Evolutionary conservation across 1,140 invertebrate genomes (phyloP), one percentile per base, ranked within the genome.

Genomic region (Heliconius congener): DNA sequence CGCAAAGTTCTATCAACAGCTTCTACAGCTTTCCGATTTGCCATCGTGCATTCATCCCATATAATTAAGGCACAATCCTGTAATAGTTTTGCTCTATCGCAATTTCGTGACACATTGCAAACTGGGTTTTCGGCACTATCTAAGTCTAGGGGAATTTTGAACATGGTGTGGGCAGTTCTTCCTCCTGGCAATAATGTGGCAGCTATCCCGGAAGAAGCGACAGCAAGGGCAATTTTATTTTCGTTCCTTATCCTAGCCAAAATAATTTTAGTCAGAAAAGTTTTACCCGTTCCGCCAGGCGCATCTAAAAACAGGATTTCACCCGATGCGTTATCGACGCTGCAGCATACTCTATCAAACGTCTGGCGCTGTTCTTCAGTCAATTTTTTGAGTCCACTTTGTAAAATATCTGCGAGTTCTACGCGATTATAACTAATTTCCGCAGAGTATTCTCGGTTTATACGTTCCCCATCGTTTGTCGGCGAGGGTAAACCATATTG

Each of bases 11-110:
- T 95, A n/a, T 96, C 93, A 73, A 89, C 87, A 94, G 92, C 94
- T 89, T 96, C 95, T 76, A 92, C 93, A 50, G 95, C 96, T 90
- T 90, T 79, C 34, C 95, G 95, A 82, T 93, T 92, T 74, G 89
- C 76, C 60, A 96, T 81, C 70, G 96, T 46, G 95, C 94, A 50
- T 95, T 95, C 73, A 18, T 34, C 13, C 30, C 13, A 37, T 6
- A 71, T 18, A 93, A 95, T 72, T 95, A 95, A 46, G 95, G 95
- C 57, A 95, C 95, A 71, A 93, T 95, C 37, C 95, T 93, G 52
- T 55, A n/a, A 57, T 6, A 23, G 8, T 18, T n/a, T 57, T 57
- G 55, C 55, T 57, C 18, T 57, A 57, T 57, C n/a, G 6, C 55
- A 19, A 57, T 57, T 57, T 18, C 55, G n/a, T 19, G 55, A 55